Evolutionary conservation across 2,113 vertebrate genomes (phyloP).

Genomic region (Garra rufa): DNA sequence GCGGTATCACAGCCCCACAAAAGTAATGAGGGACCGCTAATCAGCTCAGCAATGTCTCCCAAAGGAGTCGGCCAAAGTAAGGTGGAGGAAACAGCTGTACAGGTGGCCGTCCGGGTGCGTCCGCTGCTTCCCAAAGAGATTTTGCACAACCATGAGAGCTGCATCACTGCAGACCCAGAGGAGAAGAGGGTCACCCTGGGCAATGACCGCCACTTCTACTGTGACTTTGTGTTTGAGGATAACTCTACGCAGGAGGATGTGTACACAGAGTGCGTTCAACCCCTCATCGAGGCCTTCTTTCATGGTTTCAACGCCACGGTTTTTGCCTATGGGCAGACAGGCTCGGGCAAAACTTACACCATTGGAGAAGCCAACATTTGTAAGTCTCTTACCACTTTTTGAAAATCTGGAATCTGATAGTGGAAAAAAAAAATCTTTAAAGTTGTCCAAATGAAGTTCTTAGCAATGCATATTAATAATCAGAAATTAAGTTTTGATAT

Average conservation of each 20-base stretch:
- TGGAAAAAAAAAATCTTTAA: too few relatives aligned
- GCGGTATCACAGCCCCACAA: neutral
- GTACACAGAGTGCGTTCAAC: slow-evolving; percentile 85
- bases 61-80: slow-evolving; percentile 77
- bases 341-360: slow-evolving; percentile 95
- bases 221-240: slow-evolving; percentile 86
- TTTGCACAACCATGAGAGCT: slow-evolving; percentile 86
- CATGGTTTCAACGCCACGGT: slow-evolving; percentile 93
- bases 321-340: slow-evolving; percentile 94
- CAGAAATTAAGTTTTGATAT: too few relatives aligned
- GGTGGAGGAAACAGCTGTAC: slow-evolving; percentile 83
- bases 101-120: slow-evolving; percentile 87
- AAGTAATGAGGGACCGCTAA: slow-evolving; percentile 31
- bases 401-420: too few relatives aligned
- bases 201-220: slow-evolving; percentile 84
- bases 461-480: too few relatives aligned
- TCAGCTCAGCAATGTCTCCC: slow-evolving; percentile 78
- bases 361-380: slow-evolving; percentile 93
- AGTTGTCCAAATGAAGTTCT: too few relatives aligned
- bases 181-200: slow-evolving; percentile 81
- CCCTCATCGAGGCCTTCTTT: slow-evolving; percentile 91
- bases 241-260: slow-evolving; percentile 84
- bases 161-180: slow-evolving; percentile 79
- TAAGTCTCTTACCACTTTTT: too few relatives aligned
- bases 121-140: slow-evolving; percentile 90